Evolutionary conservation across 2,113 vertebrate species (phyloP).

Genomic region (Mastomys coucha): DNA sequence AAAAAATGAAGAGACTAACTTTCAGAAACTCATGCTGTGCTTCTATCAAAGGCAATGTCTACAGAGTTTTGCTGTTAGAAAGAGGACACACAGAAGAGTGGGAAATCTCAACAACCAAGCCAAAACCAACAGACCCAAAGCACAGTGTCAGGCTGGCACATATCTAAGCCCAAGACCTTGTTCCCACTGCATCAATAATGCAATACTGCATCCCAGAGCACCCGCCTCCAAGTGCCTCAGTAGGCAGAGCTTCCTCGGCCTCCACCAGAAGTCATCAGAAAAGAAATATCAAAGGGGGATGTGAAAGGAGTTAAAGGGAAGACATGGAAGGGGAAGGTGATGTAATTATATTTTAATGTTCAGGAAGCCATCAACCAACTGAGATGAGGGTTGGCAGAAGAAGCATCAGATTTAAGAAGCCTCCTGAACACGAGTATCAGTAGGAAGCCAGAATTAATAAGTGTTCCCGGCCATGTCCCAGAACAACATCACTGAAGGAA

Average conservation of each 20-base stretch:
- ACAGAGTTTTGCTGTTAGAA: background rate
- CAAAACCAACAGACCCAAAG: background rate
- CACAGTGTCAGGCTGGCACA: background rate
- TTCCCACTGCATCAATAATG: background rate
- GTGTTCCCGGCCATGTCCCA: background rate
- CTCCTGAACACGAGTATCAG: rapidly evolving
- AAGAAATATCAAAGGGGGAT: background rate
- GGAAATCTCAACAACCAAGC: background rate
- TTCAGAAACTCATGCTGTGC: background rate
- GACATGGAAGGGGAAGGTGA: background rate
- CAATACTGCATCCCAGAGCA: background rate
- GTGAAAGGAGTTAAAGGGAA: background rate
- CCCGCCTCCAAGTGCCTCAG: no score
- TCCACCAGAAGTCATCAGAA: background rate
- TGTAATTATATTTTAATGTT: background rate
- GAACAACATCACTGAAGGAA: background rate
- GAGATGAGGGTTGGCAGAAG: background rate
- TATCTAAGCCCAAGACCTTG: background rate
- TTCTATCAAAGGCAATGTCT: background rate
- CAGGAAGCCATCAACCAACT: background rate
- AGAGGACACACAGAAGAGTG: background rate
- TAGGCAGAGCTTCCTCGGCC: background rate
- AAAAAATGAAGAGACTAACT: background rate
- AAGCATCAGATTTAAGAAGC: background rate
- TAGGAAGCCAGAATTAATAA: rapidly evolving